Conservation (phyloP, 2,888 invertebrate species). For the Apoda limacodes region DNA sequence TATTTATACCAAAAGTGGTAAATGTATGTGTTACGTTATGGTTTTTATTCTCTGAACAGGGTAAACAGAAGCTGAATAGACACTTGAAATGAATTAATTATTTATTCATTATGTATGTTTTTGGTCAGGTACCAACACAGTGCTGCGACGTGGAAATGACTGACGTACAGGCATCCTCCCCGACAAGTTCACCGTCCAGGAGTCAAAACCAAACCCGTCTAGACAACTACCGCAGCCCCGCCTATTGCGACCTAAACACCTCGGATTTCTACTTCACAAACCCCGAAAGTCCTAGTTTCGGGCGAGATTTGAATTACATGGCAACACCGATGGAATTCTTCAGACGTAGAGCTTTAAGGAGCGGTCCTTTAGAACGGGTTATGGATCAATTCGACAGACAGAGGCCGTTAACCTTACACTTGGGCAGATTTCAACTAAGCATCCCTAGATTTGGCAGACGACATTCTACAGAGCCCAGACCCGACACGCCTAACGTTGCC, state of each 20-base stretch:
- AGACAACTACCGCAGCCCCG: conserved; percentile 37
- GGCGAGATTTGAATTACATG: conserved; percentile 38
- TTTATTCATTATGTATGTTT: background rate
- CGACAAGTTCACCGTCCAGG: conserved; percentile 30
- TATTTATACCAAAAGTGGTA: no score
- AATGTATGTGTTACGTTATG: no score
- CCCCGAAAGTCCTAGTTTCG: conserved; percentile 20
- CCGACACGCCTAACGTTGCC: conserved; percentile 48
- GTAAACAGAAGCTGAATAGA: no score
- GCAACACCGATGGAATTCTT: conserved; percentile 37
- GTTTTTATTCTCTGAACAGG: no score
- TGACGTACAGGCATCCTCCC: conserved; percentile 30
- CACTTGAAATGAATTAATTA: background rate
- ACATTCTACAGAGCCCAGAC: conserved; percentile 44
- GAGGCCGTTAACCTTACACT: conserved; percentile 40
- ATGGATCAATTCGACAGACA: conserved; percentile 30
- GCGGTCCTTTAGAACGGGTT: conserved; percentile 36
- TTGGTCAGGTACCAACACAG: conserved; percentile 46
- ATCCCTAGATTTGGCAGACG: conserved; percentile 27
- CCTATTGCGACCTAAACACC: conserved; percentile 34
- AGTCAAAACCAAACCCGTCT: conserved; percentile 20
- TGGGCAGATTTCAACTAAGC: conserved; percentile 48
- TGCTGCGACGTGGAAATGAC: conserved; percentile 48
- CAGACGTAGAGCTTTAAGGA: conserved; percentile 27
- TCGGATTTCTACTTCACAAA: conserved; percentile 32